Conservation (phyloP, 2,113 vertebrate species). For the Prochilodus magdalenae region DNA sequence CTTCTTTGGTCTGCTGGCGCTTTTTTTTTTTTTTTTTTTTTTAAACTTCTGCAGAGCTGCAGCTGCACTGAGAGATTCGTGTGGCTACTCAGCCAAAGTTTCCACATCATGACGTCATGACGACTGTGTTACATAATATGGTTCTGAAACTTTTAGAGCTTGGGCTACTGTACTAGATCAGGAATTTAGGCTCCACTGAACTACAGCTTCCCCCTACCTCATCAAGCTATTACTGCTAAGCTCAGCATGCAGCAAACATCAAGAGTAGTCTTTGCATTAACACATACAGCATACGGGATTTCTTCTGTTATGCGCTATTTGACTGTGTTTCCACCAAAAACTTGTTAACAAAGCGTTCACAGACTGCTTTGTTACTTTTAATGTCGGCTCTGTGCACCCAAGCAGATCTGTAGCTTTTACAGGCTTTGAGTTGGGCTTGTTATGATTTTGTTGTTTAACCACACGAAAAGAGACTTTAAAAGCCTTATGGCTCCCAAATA, state of each 20-base stretch:
- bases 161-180: conserved; percentile 53
- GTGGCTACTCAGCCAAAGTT: conserved; percentile 56
- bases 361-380: not conserved
- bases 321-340: conserved; percentile 17
- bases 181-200: conserved; percentile 25
- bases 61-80: conserved; percentile 38
- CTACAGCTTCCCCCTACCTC: conserved; percentile 15
- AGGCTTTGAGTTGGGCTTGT: conserved; percentile 58
- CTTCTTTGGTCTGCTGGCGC: conserved; percentile 23
- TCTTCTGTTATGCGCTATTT: not conserved
- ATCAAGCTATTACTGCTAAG: conserved; percentile 30
- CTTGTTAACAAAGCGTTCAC: conserved; percentile 18
- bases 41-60: conserved; percentile 37
- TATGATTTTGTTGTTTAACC: conserved; percentile 70
- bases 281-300: not conserved
- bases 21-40: too few species aligned
- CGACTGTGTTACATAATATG: conserved; percentile 51
- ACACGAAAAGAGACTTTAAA: conserved; percentile 70
- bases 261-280: not conserved
- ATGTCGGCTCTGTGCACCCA: not conserved
- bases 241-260: not conserved
- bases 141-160: conserved; percentile 39
- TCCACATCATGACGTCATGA: conserved; percentile 54
- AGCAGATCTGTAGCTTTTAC: conserved; percentile 43
- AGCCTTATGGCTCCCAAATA: conserved; percentile 44